phyloP scores from a whole-genome alignment of 2,113 vertebrate species.

The Picathartes gymnocephalus region DNA sequence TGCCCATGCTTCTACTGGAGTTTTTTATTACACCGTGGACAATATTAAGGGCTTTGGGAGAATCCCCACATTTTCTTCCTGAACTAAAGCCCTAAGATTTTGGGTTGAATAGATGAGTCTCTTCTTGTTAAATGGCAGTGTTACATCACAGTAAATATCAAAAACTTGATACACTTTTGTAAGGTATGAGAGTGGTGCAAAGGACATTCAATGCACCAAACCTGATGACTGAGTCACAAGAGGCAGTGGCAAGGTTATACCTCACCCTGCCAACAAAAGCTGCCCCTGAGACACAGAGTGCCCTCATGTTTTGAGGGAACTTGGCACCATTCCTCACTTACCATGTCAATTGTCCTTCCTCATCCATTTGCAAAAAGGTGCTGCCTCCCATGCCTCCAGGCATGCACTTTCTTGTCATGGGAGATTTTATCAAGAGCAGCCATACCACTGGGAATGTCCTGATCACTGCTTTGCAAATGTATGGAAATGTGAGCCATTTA shows the following conservation, averaged over 20 bases:
- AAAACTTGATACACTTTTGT: not conserved
- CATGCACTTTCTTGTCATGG: not conserved
- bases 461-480: not conserved
- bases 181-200: not conserved
- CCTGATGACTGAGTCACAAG: not conserved
- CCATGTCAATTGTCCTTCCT: fast-evolving
- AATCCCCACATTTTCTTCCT: not conserved
- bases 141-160: not conserved
- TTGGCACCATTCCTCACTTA: not conserved
- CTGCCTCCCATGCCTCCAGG: not conserved
- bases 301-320: not conserved
- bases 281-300: not conserved
- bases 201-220: not conserved
- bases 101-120: not conserved
- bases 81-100: not conserved
- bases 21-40: not conserved
- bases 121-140: fast-evolving
- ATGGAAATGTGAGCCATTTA: not conserved
- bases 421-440: not conserved
- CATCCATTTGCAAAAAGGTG: not conserved
- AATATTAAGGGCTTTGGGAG: not conserved
- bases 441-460: not conserved
- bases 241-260: not conserved
- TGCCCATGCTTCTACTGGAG: not conserved
- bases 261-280: not conserved